Base-by-base conservation (phyloP, 2,797 vertebrate species). In the Euthynnus affinis region DNA sequence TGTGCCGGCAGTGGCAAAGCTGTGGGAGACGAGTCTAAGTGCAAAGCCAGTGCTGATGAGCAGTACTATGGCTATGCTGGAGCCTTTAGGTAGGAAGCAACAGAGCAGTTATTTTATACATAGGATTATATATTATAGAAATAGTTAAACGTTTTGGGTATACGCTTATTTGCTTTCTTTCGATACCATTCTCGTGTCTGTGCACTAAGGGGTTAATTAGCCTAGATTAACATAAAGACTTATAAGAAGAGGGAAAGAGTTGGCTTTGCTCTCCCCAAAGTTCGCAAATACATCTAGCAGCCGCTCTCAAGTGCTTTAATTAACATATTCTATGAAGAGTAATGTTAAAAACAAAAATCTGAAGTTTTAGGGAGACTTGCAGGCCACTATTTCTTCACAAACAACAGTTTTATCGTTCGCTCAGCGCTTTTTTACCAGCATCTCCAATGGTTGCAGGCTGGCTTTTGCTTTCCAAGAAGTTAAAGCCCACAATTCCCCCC, bases 41-140 rank as follows among this genome's bases (percentile, higher is more conserved):
- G 96, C 84, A 90, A 87, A 82, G 63, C 94, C 59, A 95, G 10
- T 20, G 0, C 87, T 9, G 76, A 83, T 0, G 95, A 96, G 82
- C 10, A 13, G 0, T 96, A 93, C 85, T 95, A 94, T 1, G 93
- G 95, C 67, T 94, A 94, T 9, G 80, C 84, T 63, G 96, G 96
- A 72, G 96, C 95, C n/a, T 95, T 96, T 55, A 95, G 93, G 96
- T 96, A 89, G 6, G 62, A 57, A 4, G 1, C 32, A 44, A 9
- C 18, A 40, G 8, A 37, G 32, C 15, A 51, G 0, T 29, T 42
- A 18, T 22, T 59, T 7, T 57, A 6, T 23, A 3, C 12, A 59
- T 32, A 14, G 9, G 53, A 29, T 20, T 40, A 8, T 27, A 15
- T 37, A 32, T 42, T 61, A 14, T 46, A 71, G 34, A 1, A 27